Evolutionary conservation across 2,888 invertebrate species (phyloP).

Genomic region (Bursaphelenchus okinawaensis): DNA sequence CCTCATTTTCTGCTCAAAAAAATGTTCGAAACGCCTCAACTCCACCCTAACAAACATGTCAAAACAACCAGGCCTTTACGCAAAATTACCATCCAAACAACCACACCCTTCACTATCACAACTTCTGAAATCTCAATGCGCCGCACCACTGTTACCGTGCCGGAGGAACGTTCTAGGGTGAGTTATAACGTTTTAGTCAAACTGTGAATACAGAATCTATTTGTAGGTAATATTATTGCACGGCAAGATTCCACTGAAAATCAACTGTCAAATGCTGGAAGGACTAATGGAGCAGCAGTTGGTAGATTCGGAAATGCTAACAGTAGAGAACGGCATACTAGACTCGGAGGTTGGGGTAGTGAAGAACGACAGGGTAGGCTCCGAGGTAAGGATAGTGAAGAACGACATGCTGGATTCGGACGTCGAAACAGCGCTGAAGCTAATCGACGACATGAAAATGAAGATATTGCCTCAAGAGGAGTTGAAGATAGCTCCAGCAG

Average conservation of each 20-base stretch:
- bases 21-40: not conserved
- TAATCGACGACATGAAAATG: too few species aligned
- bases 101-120: not conserved
- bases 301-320: too few species aligned
- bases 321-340: not conserved
- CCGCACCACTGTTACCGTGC: not conserved
- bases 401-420: not conserved
- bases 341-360: not conserved
- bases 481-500: too few species aligned
- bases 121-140: not conserved
- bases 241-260: not conserved
- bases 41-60: too few species aligned
- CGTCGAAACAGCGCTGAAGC: not conserved
- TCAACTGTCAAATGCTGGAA: not conserved
- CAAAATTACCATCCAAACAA: not conserved
- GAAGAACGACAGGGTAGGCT: not conserved
- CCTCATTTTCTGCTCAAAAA: not conserved
- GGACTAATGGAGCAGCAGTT: too few species aligned
- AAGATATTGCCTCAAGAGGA: too few species aligned
- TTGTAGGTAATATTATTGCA: not conserved
- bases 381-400: not conserved
- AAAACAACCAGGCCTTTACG: not conserved
- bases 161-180: too few species aligned
- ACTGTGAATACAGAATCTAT: not conserved
- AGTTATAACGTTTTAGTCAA: too few species aligned